Evolutionary conservation across 2,113 vertebrate genomes (phyloP), one percentile per base, ranked within the genome.

Genomic region (Sclerurus mexicanus): DNA sequence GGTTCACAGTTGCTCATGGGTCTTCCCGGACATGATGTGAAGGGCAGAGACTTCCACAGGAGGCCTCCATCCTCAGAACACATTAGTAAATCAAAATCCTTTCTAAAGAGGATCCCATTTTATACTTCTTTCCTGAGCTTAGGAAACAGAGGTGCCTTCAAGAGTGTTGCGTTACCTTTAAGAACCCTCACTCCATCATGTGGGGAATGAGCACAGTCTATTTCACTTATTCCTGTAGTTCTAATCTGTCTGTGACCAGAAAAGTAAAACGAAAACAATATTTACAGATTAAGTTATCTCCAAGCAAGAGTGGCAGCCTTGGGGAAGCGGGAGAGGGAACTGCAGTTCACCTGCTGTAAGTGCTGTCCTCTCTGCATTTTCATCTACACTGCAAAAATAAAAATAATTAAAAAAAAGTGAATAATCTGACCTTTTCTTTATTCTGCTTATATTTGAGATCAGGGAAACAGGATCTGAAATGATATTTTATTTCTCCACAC

Each of bases 1-100:
- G 7, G 16, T 80, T 52, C 39, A 40, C 15, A 22, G 40, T 11
- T 11, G 21, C 9, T 58, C 0, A 0, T 67, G 33, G 33, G 4
- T 35, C 35, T 82, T 86, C 46, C 44, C 28, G 80, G 59, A 10
- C 10, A 10, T 9, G 13, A 14, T 39, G 39, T 50, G 59, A 63
- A 67, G n/a, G 28, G 23, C n/a, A 89, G 30, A 37, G 10, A 37
- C 17, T 80, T 80, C n/a, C 46, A 90, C 13, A 35, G 25, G 1
- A 49, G 19, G 10, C 20, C 20, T 69, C n/a, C 2, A 4, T 49
- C 7, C 55, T 40, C 5, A 10, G 44, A 33, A 21, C 14, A 71
- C 15, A 71, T 62, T 8, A 58, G n/a, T 14, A 89, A 58, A 74
- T 40, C 27, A 81, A 91, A 81, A 28, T 62, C 11, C 42, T 81